Base-by-base conservation (phyloP, 2,888 invertebrate genomes). In the Apodemia mormo region DNA sequence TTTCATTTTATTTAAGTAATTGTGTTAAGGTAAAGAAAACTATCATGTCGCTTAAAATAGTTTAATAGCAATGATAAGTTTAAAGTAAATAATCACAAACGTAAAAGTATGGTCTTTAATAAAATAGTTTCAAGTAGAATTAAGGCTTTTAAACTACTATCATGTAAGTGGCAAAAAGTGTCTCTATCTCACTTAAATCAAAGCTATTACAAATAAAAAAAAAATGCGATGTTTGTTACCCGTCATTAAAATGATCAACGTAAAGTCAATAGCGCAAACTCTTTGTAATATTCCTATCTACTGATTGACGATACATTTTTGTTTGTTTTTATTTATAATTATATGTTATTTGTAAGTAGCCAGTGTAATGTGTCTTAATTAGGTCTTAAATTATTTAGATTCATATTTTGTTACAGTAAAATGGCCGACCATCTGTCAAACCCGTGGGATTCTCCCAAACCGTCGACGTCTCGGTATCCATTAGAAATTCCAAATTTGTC, bases 351-450 rank as follows among this genome's bases (percentile, higher is more conserved):
- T 61, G 2, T 61, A 61, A 61, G 30, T 30, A 61, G 61, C 61
- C 29, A 61, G 61, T 61, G 30, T 61, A 61, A 61, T 61, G 61
- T 22, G 22, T 22, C 22, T 22, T 22, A 22, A 22, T 22, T 22
- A 22, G 29, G 65, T 33, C 37, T 65, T 65, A 65, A 65, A 37
- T 37, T 65, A 37, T 65, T 65, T 30, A 65, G 65, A 65, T 65
- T 65, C 65, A 65, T 65, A 40, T 65, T 65, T 65, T 65, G 65
- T 65, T 65, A 65, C 65, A 65, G 37, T 65, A 7, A 65, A 33
- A 65, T 65, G 65, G n/a, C 37, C 30, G 64, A 30, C 64, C 33
- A 64, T 29, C 65, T 65, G 40, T 65, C 65, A 65, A 65, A 65
- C 37, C 37, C 65, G 37, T 65, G 65, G 37, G 65, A 65, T 65